Conservation (phyloP, 2,797 vertebrate species). For the Mastacembelus armatus region DNA sequence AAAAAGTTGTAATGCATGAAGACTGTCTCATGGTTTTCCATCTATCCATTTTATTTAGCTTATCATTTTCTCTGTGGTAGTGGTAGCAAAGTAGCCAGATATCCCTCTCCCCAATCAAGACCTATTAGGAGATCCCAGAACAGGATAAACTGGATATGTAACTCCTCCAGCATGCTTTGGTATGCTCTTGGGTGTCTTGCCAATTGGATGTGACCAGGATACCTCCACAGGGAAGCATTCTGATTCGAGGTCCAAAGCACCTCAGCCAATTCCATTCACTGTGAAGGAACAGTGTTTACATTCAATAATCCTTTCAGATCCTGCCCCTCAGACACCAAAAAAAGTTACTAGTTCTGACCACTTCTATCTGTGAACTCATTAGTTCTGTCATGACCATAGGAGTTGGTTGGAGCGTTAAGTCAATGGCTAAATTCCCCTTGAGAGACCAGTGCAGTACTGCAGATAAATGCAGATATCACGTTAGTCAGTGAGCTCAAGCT, state of each 20-base stretch:
- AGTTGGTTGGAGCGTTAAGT: background rate
- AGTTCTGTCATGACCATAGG: background rate
- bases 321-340: no score
- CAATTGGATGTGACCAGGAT: background rate
- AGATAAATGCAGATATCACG: background rate
- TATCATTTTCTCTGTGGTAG: background rate
- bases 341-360: background rate
- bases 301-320: background rate
- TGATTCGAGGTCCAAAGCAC: background rate
- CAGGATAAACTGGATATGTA: background rate
- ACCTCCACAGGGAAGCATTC: background rate
- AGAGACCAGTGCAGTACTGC: background rate
- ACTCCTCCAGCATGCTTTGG: background rate
- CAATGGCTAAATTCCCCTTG: background rate
- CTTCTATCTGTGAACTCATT: background rate
- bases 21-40: background rate
- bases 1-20: conserved; percentile 1
- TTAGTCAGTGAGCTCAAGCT: background rate
- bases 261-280: background rate
- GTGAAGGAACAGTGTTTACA: background rate
- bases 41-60: background rate
- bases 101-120: background rate
- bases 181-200: background rate
- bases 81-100: background rate
- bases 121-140: background rate